Evolutionary conservation across 2,113 vertebrate genomes (phyloP).

Genomic region (Channa argus): DNA sequence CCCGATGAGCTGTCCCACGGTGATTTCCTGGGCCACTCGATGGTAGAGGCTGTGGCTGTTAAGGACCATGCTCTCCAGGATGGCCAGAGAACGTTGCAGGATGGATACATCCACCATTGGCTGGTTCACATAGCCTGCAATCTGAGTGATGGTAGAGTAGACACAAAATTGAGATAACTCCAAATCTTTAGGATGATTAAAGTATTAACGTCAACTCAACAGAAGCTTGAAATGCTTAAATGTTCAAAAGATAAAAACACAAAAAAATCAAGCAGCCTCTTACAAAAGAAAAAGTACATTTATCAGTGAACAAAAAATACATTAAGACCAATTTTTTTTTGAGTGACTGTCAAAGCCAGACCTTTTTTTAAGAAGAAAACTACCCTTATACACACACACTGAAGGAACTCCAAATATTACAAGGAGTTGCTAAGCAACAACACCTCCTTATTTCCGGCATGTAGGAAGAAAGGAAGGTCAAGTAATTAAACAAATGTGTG

Average conservation of each 20-base stretch:
- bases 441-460: constrained; percentile 54
- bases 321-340: constrained; percentile 1
- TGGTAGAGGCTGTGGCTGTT: constrained; percentile 98
- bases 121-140: constrained; percentile 96
- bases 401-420: constrained; percentile 37
- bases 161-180: neutral
- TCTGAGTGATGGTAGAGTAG: constrained; percentile 78
- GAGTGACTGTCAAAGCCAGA: constrained; percentile 21
- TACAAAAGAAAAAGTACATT: neutral
- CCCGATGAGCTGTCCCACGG: constrained; percentile 97
- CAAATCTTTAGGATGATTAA: neutral
- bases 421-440: constrained; percentile 73
- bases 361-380: constrained; percentile 33
- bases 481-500: constrained; percentile 43
- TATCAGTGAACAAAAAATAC: neutral
- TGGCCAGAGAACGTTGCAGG: constrained; percentile 95
- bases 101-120: constrained; percentile 97
- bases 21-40: constrained; percentile 96
- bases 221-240: neutral
- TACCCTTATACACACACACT: constrained; percentile 32
- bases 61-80: constrained; percentile 98
- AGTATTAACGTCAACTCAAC: neutral
- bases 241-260: neutral
- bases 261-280: neutral
- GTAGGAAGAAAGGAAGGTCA: constrained; percentile 53